These are phyloP conservation scores for Adelosebastes latens DNA, from an alignment of 2,797 vertebrate genomes.

Conservation along the genomic window DNA sequence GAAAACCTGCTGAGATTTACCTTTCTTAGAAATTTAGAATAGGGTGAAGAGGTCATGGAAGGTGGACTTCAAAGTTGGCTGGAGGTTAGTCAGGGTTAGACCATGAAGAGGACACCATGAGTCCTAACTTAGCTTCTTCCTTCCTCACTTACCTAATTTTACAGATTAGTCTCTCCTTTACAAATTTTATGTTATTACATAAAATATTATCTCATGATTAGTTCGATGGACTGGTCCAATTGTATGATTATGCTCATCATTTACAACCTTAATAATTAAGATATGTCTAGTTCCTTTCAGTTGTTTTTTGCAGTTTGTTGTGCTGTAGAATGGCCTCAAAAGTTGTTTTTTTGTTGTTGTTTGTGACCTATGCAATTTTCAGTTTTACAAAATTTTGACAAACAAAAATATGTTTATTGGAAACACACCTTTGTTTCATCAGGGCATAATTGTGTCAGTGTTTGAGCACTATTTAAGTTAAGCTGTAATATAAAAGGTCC, in stretches of 20 bases:
- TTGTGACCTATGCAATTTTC: too few relatives aligned
- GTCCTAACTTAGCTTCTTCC: not conserved
- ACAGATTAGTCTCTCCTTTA: not conserved
- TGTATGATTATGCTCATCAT: not conserved
- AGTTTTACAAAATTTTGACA: too few relatives aligned
- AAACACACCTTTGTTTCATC: too few relatives aligned
- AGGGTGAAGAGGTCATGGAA: constrained; percentile 30
- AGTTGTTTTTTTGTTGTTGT: too few relatives aligned
- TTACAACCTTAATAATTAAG: not conserved
- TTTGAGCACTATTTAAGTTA: too few relatives aligned
- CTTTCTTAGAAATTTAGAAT: constrained; percentile 1
- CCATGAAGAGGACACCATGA: not conserved
- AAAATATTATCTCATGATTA: not conserved
- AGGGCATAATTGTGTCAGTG: too few relatives aligned
- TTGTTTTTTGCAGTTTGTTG: too few relatives aligned
- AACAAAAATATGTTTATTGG: too few relatives aligned
- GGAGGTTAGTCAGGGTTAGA: not conserved
- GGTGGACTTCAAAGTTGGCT: constrained; percentile 36
- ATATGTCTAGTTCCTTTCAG: not conserved
- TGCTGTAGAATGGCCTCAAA: too few relatives aligned
- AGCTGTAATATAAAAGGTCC: too few relatives aligned
- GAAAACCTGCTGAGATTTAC: not conserved
- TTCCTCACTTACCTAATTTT: not conserved
- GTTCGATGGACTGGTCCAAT: not conserved
- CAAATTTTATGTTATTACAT: not conserved